phyloP scores from a whole-genome alignment of 2,888 invertebrate genomes.

The Dusona sp. region DNA sequence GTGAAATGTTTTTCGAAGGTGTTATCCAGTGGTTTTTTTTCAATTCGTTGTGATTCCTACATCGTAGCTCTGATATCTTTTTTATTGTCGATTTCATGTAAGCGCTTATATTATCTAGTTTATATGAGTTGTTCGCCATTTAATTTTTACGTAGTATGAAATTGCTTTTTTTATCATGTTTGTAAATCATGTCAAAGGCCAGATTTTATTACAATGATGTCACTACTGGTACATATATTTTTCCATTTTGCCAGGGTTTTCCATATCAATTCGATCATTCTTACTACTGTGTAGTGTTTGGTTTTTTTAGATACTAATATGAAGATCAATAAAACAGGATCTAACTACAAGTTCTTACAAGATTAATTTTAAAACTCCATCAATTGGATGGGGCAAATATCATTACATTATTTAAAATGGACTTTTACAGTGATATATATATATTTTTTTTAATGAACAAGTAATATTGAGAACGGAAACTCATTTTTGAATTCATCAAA shows the following conservation, averaged over 20 bases:
- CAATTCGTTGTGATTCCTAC: background rate
- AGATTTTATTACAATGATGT: conserved; percentile 19
- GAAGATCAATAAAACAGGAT: background rate
- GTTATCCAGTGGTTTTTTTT: background rate
- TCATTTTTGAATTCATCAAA: background rate
- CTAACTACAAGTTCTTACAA: background rate
- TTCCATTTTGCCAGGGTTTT: conserved; percentile 9
- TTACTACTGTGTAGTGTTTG: conserved; percentile 1
- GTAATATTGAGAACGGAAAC: conserved; percentile 5
- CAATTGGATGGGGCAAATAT: background rate
- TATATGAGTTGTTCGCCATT: no score
- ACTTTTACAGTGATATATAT: background rate
- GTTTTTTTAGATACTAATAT: background rate
- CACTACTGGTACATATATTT: no score
- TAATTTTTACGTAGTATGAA: no score
- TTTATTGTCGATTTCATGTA: background rate
- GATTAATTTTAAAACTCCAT: conserved; percentile 5
- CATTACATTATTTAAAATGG: conserved; percentile 1
- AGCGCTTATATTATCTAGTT: background rate
- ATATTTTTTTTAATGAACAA: background rate
- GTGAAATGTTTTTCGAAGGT: background rate
- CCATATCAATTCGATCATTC: conserved; percentile 12
- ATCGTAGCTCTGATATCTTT: conserved; percentile 2
- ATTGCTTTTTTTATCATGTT: conserved; percentile 8
- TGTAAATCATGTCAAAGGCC: conserved; percentile 7